These are phyloP conservation scores for Speoplatyrhinus poulsoni DNA, from an alignment of 2,113 vertebrate species.

Conservation along the genomic window DNA sequence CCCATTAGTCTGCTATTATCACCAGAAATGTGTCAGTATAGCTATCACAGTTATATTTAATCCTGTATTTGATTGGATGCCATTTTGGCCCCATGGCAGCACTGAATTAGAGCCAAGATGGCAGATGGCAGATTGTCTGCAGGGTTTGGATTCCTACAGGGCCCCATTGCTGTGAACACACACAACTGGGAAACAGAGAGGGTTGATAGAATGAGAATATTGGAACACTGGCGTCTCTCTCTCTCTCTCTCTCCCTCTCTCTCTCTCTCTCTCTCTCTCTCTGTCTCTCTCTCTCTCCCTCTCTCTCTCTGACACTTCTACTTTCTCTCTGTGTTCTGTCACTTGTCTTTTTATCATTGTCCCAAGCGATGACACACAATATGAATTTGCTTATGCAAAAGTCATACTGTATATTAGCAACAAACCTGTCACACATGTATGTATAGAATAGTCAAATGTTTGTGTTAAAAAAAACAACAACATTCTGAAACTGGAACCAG, in stretches of 20 bases:
- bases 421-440: not conserved
- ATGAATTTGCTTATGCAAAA: too few species aligned
- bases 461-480: not conserved
- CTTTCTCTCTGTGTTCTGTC: not conserved
- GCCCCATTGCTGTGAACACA: slow-evolving; percentile 59
- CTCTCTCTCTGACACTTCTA: not conserved
- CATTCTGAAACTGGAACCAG: not conserved
- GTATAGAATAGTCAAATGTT: not conserved
- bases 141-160: slow-evolving; percentile 64
- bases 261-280: not conserved
- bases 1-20: too few species aligned
- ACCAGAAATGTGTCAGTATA: not conserved
- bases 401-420: too few species aligned
- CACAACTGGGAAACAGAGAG: slow-evolving; percentile 36
- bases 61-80: slow-evolving; percentile 33
- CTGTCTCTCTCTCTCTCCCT: too few species aligned
- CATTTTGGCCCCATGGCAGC: slow-evolving; percentile 58
- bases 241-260: slow-evolving; percentile 1
- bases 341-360: not conserved
- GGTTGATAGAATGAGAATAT: too few species aligned
- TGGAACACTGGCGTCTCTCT: slow-evolving; percentile 2
- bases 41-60: slow-evolving; percentile 10
- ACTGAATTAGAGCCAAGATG: slow-evolving; percentile 71
- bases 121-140: slow-evolving; percentile 75
- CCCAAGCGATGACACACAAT: not conserved